Evolutionary conservation across 2,888 invertebrate genomes (phyloP).

Genomic region (Scrobipalpa costella): DNA sequence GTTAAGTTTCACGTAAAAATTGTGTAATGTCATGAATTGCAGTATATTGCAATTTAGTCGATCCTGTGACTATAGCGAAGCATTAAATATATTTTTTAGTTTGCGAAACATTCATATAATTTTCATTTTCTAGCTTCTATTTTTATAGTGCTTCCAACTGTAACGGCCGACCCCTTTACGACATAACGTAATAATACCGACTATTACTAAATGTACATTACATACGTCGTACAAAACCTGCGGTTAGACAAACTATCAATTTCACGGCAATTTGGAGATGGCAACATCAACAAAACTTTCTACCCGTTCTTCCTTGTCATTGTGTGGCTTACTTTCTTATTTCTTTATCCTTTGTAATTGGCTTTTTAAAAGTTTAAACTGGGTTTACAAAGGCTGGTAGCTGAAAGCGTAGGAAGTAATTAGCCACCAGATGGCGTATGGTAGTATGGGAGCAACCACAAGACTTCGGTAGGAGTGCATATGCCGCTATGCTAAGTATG

Average conservation of each 20-base stretch:
- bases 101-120: not conserved
- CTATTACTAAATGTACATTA: constrained; percentile 25
- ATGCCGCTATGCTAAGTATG: not conserved
- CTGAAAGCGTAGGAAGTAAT: constrained; percentile 74
- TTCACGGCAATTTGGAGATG: constrained; percentile 65
- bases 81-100: not conserved
- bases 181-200: constrained; percentile 11
- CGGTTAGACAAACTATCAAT: constrained; percentile 66
- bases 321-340: constrained; percentile 73
- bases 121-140: not conserved
- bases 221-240: constrained; percentile 46
- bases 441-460: constrained; percentile 46
- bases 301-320: constrained; percentile 46
- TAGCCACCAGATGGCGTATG: constrained; percentile 71
- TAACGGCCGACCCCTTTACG: not conserved
- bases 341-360: constrained; percentile 63
- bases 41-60: too few relatives aligned
- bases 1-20: too few relatives aligned
- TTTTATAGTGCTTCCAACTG: not conserved
- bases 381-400: constrained; percentile 59
- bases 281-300: constrained; percentile 57
- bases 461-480: constrained; percentile 21
- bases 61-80: too few relatives aligned
- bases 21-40: too few relatives aligned
- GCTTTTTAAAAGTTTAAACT: constrained; percentile 64